Evolutionary conservation across 1,140 invertebrate species (phyloP).

Genomic region (Pollicipes pollicipes): DNA sequence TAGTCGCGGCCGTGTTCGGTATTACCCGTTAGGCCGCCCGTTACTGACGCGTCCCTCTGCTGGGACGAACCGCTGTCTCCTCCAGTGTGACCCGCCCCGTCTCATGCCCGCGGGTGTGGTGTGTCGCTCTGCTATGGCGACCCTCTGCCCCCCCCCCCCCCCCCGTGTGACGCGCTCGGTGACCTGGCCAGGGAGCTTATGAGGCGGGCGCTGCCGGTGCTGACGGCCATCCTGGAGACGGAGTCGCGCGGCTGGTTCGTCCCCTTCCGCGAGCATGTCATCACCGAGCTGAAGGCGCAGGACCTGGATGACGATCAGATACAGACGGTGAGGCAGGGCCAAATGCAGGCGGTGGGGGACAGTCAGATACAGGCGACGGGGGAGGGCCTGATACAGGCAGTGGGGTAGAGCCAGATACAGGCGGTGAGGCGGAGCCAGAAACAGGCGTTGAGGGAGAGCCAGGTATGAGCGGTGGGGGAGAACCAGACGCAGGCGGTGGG

Average conservation of each 20-base stretch:
- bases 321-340: constrained; percentile 43
- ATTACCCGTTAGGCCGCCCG: no score
- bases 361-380: background rate
- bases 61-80: no score
- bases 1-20: no score
- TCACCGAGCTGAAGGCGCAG: constrained; percentile 62
- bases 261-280: constrained; percentile 73
- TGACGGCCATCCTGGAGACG: constrained; percentile 62
- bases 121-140: no score
- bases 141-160: no score
- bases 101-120: no score
- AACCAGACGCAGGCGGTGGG: no score
- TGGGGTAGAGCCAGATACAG: constrained; percentile 28
- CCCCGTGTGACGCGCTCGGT: no score
- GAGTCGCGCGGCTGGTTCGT: constrained; percentile 84
- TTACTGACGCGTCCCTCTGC: no score
- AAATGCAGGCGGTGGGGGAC: no score
- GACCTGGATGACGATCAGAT: constrained; percentile 72
- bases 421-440: constrained; percentile 37
- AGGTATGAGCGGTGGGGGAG: background rate
- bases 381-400: background rate
- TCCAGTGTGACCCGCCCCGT: no score
- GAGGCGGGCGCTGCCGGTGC: constrained; percentile 53
- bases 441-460: background rate
- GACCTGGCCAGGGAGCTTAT: constrained; percentile 58